Base-by-base conservation (phyloP, 2,888 invertebrate species). In the Sarcophaga subvicina region DNA sequence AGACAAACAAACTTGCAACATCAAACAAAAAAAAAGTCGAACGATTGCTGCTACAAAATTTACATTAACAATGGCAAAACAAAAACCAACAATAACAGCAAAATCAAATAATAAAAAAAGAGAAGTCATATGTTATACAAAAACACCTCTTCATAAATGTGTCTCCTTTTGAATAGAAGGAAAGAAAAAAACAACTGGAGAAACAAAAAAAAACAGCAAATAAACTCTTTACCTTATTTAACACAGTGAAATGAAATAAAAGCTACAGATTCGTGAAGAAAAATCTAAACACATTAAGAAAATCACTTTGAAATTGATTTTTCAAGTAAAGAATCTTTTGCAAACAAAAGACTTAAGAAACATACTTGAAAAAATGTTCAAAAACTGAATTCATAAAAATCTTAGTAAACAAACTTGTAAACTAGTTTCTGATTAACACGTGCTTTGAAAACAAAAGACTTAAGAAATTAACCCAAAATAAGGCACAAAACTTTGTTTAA, bases 101-200 rank as follows among this genome's bases (percentile, higher is more conserved):
- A 17, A 3, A 72, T 22, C 4, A 76, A 71, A 54, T 22, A 60
- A 80, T 76, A 47, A n/a, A 67, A 73, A 14, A 62, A 73, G 64
- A 81, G 73, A 84, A 84, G 73, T 83, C 83, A 83, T 83, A 83
- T 87, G 86, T 87, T 87, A 84, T 47, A 84, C 75, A 81, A 87
- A 79, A 87, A 87, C 87, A 87, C 87, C 87, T 87, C 87, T 78
- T 87, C 84, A 84, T 71, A 87, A 84, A 70, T 87, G 78, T 79
- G 75, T 81, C 84, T 87, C 78, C 80, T 80, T 76, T 67, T 76
- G 59, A 17, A 59, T 66, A 20, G 72, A 20, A 10, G 12, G 5
- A 49, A 62, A 63, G 5, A 49, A 62, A 63, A 59, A 49, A 22
- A 25, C 22, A 14, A 5, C 8, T 4, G 4, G 6, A 75, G 8